Percentiles rank a stretch among this genome's conserved stretches.
Conservation (phyloP, 1,140 invertebrate genomes). For the Pachypsylla venusta region DNA sequence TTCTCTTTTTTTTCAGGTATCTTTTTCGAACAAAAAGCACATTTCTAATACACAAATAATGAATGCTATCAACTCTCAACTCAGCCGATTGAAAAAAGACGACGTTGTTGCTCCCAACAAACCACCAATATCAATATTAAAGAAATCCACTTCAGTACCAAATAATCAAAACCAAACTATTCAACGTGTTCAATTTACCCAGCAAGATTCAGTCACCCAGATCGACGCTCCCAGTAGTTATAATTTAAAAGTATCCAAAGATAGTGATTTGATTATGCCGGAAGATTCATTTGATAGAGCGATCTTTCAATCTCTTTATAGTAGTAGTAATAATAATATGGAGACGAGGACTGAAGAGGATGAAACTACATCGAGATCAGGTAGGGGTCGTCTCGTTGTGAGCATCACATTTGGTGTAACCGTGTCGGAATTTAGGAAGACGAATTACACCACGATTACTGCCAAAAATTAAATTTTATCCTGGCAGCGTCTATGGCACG, state of each 20-base stretch:
- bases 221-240: not conserved
- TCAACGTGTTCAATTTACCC: not conserved
- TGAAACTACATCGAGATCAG: no score
- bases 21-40: slow-evolving; percentile 21
- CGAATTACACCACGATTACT: no score
- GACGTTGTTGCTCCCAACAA: slow-evolving; percentile 6
- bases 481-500: no score
- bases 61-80: slow-evolving; percentile 14
- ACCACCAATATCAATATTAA: not conserved
- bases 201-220: not conserved
- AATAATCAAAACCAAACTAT: not conserved
- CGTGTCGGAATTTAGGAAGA: no score
- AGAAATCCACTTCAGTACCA: not conserved
- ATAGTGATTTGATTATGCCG: not conserved
- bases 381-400: no score
- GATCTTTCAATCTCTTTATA: not conserved
- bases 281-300: slow-evolving; percentile 6
- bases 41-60: slow-evolving; percentile 17
- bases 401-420: no score
- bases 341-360: slow-evolving; percentile 16
- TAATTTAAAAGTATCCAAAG: not conserved
- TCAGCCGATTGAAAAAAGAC: slow-evolving; percentile 14
- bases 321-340: slow-evolving; percentile 13
- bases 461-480: no score
- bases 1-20: slow-evolving; percentile 34